Base-by-base conservation (phyloP, 30 jellyfish, hydroid and myxozoan genomes). In the Nemopilema nomurai region DNA sequence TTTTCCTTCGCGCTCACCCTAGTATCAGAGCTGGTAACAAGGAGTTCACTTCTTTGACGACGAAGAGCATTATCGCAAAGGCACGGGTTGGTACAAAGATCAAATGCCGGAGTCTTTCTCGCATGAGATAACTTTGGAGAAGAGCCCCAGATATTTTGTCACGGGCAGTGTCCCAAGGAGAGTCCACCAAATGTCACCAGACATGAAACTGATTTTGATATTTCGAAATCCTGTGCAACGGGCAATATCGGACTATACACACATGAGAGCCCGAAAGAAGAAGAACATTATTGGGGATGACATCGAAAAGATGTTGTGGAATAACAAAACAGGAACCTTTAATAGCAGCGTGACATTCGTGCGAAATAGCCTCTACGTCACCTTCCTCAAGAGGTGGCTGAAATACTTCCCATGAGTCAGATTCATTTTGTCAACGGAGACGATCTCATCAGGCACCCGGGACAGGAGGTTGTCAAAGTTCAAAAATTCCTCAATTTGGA, bases 11-110 rank as follows among this genome's bases (percentile, higher is more conserved):
- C 1, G 95, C 87, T 23, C 99, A 95, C 51, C 96, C 97, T 0
- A 41, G 65, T 17, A 78, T 90, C 64, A 71, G 83, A 26, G 86
- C 96, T 0, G 72, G 93, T 33, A 90, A 77, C 9, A 90, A 74
- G 50, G 99, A 95, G 90, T 89, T 69, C 97, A 90, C 78, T 95
- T 90, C 77, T 95, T 95, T 69, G 99, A 90, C 77, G 86, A 95
- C 31, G 76, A 86, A 41, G 49, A 19, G 68, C 18, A 81, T 51
- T 93, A 89, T 71, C 71, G 62, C 0, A 52, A 41, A 21, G 99
- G 99, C 8, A 26, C 77, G 19, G 71, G 64, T 18, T 89, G 93
- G 94, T 95, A 95, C 71, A 65, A 64, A 27, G 77, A 66, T 19
- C 76, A 51, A 41, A 95, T 95, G 99, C 99, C 99, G 22, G 30